A percentile compares a stretch with the other conserved stretches of the same genome.
Evolutionary conservation across 2,888 invertebrate species (phyloP).

Genomic region (Rhabditophanes sp.): DNA sequence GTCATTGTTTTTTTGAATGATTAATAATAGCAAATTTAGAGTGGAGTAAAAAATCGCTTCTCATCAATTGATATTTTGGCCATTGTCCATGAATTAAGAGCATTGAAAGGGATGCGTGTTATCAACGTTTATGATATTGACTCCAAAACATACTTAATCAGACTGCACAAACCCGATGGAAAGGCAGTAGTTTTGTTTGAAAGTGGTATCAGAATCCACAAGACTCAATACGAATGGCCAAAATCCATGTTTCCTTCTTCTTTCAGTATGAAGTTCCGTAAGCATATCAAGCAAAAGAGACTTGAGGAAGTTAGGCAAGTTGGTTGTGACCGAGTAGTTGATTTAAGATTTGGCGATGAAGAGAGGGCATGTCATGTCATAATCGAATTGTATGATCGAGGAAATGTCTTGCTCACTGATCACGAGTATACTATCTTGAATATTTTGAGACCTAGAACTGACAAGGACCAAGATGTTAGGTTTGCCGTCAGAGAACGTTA

Average conservation of each 20-base stretch:
- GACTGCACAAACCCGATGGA: constrained; percentile 57
- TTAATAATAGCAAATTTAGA: neutral
- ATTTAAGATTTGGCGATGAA: constrained; percentile 77
- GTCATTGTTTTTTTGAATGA: no score
- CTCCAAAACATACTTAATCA: constrained; percentile 80
- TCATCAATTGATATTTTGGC: constrained; percentile 81
- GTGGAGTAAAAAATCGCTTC: constrained; percentile 73
- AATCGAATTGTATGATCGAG: constrained; percentile 57
- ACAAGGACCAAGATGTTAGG: constrained; percentile 65
- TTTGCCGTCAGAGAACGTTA: constrained; percentile 74
- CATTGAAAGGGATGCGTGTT: constrained; percentile 75
- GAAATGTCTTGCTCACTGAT: constrained; percentile 87
- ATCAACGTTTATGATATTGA: constrained; percentile 95
- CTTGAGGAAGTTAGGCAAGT: constrained; percentile 60
- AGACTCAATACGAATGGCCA: constrained; percentile 92
- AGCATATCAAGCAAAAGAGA: constrained; percentile 86
- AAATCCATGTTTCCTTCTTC: constrained; percentile 62
- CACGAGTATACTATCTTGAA: constrained; percentile 65
- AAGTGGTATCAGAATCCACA: constrained; percentile 80
- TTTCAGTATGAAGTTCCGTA: constrained; percentile 86
- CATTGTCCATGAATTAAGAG: constrained; percentile 63
- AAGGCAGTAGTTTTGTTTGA: constrained; percentile 76
- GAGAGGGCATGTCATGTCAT: constrained; percentile 88
- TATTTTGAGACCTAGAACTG: constrained; percentile 47
- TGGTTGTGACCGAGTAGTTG: constrained; percentile 79